A percentile compares a stretch with the other conserved stretches of the same genome.
phyloP scores from a whole-genome alignment of 1,140 invertebrate species.

The Polyergus mexicanus region DNA sequence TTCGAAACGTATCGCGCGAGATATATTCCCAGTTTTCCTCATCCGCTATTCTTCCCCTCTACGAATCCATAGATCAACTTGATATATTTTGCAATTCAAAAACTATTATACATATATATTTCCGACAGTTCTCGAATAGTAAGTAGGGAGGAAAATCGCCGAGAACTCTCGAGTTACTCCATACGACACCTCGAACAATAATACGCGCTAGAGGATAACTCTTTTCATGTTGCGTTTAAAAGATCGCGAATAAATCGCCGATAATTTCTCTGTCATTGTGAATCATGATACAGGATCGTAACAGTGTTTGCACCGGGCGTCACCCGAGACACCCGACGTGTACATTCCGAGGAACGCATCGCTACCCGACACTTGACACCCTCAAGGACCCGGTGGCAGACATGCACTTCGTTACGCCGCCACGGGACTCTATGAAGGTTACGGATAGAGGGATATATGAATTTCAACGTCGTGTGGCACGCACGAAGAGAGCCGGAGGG shows the following conservation, averaged over 20 bases:
- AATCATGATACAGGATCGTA: not conserved
- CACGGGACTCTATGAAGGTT: slow-evolving; percentile 42
- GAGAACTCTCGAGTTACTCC: no score
- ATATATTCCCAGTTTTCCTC: not conserved
- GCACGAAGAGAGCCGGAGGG: slow-evolving; percentile 18
- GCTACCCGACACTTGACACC: not conserved
- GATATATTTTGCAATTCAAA: not conserved
- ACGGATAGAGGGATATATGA: slow-evolving; percentile 35
- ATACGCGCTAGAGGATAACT: no score
- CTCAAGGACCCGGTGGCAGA: slow-evolving; percentile 7
- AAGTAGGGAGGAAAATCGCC: no score
- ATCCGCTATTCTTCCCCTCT: not conserved
- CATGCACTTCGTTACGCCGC: slow-evolving; percentile 45
- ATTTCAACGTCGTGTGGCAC: slow-evolving; percentile 22
- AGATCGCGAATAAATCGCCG: no score
- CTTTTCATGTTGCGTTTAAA: no score
- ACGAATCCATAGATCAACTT: slow-evolving; percentile 1
- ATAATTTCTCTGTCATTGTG: not conserved
- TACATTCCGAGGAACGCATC: slow-evolving; percentile 7
- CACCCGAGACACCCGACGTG: not conserved
- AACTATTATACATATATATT: not conserved
- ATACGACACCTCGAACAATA: no score
- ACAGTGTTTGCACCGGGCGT: not conserved
- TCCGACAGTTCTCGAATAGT: not conserved
- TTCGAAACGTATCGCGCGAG: not conserved